A percentile compares a stretch with the other conserved stretches of the same genome.
Evolutionary conservation across 2,888 invertebrate species (phyloP).

Genomic region (Phortica magna): DNA sequence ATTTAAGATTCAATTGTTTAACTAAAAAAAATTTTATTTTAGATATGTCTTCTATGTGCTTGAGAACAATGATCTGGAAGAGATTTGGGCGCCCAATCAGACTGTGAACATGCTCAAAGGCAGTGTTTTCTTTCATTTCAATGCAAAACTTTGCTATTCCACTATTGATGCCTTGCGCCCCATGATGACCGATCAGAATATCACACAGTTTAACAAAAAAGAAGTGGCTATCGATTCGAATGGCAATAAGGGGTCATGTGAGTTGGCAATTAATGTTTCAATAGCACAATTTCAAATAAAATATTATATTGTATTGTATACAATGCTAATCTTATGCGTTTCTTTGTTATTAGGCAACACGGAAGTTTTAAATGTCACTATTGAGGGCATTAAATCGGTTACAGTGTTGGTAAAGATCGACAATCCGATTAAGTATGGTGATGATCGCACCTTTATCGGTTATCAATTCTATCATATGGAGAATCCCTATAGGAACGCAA

Average conservation of each 20-base stretch:
- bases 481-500: conserved; percentile 86
- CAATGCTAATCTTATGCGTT: conserved; percentile 22
- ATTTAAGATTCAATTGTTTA: neutral
- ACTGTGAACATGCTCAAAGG: conserved; percentile 84
- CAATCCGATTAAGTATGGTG: conserved; percentile 82
- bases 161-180: conserved; percentile 84
- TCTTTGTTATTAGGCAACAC: conserved; percentile 80
- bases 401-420: conserved; percentile 83
- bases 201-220: conserved; percentile 82
- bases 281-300: conserved; percentile 42
- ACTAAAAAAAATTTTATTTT: too few species aligned
- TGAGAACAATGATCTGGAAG: conserved; percentile 93
- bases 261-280: conserved; percentile 73
- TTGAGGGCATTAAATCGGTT: conserved; percentile 64
- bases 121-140: conserved; percentile 92
- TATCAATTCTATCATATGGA: conserved; percentile 92
- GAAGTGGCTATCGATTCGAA: conserved; percentile 92
- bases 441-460: conserved; percentile 90
- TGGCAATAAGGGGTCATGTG: conserved; percentile 94
- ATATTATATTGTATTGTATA: conserved; percentile 7
- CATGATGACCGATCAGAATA: conserved; percentile 78
- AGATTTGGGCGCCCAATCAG: conserved; percentile 87
- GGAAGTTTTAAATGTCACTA: conserved; percentile 78
- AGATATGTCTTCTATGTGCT: conserved; percentile 84
- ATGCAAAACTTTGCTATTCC: conserved; percentile 91